Evolutionary conservation across 2,888 invertebrate species (phyloP), one percentile per base, ranked within the genome.

Genomic region (Camptogramma bilineatum): DNA sequence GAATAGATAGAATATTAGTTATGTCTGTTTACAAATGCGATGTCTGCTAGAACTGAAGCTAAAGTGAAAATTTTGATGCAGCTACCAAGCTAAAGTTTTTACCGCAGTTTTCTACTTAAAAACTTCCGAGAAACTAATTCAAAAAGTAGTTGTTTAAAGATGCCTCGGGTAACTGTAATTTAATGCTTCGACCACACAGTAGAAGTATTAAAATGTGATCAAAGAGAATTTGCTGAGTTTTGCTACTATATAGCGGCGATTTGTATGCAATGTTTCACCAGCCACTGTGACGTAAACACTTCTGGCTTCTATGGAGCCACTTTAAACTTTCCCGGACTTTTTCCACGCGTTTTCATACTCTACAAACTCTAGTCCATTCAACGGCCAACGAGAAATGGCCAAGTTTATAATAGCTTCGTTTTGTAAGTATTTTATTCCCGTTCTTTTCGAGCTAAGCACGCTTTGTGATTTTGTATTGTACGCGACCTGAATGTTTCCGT

Each of bases 141-240:
- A 80, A 79, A 82, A 80, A 83, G 79, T 82, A 81, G 76, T 82
- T 79, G 71, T 73, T 75, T 75, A 74, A 80, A 81, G 77, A 78
- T 71, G 75, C 74, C 71, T 74, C 68, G 66, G 76, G 76, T 77
- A 85, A 84, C 78, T 81, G 77, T 74, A 78, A 79, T 83, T 82
- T 85, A 80, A 85, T 83, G 76, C 69, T 73, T 73, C 74, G 53
- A 70, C 75, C 75, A 77, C 74, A 71, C 77, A 73, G 76, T 73
- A 68, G 69, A 51, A 70, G 75, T 78, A 85, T 87, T 85, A 85
- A 86, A 87, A 82, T 76, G 71, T 82, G 83, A 83, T 87, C 82
- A 84, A 83, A 85, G 80, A 84, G 83, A 83, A 85, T 84, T 84
- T 81, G 71, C 75, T 72, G 83, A 86, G 81, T 87, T 86, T 77